Conservation (phyloP, 2,113 vertebrate genomes). For the Elephantulus edwardii region DNA sequence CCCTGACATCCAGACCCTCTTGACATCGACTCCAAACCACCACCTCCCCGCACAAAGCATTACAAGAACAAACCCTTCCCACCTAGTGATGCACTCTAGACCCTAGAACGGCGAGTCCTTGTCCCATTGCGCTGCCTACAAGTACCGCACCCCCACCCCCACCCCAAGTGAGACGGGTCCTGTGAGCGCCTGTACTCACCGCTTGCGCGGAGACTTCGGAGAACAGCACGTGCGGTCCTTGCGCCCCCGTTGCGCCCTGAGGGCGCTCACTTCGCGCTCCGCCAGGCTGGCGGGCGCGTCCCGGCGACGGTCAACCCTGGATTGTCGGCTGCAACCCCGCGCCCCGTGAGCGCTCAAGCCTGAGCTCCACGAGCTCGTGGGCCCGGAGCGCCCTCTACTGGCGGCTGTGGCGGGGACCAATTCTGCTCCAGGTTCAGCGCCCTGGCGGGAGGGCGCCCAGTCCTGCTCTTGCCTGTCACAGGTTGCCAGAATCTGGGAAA, state of each 20-base stretch:
- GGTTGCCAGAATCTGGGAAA: not conserved
- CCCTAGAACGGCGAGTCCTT: not conserved
- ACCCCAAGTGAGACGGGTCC: not conserved
- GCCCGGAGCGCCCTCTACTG: conserved; percentile 64
- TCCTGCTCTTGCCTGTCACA: not conserved
- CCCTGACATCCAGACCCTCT: not conserved
- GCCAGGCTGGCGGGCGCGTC: not conserved
- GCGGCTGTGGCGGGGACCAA: not conserved
- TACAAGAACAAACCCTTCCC: not conserved
- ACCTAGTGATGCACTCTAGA: not conserved
- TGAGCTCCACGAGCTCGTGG: not conserved
- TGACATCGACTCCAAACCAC: not conserved
- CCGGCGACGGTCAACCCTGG: not conserved
- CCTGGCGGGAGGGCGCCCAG: not conserved
- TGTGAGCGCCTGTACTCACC: not conserved
- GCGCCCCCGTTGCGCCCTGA: not conserved
- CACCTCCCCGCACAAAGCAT: not conserved
- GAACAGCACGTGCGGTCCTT: not conserved
- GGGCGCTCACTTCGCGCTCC: not conserved
- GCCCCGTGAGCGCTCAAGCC: not conserved
- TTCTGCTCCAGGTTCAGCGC: too few relatives aligned
- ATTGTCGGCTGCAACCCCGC: not conserved
- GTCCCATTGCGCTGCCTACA: not conserved
- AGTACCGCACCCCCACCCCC: not conserved
- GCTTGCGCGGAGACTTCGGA: not conserved